Conservation (phyloP, 2,113 vertebrate species). For the Labeo catla region DNA sequence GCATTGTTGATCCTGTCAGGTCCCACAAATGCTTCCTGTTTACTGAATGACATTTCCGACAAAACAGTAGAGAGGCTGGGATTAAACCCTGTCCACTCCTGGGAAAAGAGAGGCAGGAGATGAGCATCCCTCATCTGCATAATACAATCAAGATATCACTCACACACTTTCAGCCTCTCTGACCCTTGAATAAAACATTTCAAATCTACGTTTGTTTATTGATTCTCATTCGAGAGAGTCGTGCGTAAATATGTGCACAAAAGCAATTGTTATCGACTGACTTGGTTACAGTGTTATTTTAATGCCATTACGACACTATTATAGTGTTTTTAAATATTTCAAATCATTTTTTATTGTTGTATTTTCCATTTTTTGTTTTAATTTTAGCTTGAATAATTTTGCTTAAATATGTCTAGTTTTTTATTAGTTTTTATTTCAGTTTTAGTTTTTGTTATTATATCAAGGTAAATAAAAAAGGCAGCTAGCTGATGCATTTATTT, state of each 20-base stretch:
- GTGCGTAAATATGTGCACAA: neutral
- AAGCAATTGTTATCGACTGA: slow-evolving; percentile 17
- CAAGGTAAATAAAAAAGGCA: neutral
- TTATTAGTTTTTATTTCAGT: neutral
- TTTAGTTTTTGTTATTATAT: neutral
- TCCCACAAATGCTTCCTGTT: slow-evolving; percentile 39
- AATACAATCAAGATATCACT: slow-evolving; percentile 45
- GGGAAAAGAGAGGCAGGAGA: neutral
- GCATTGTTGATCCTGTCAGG: slow-evolving; percentile 38
- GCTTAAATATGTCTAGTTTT: too few species aligned
- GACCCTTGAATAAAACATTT: slow-evolving; percentile 49
- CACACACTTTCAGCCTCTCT: neutral
- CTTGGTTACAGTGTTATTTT: slow-evolving; percentile 2
- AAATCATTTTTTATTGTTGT: too few species aligned
- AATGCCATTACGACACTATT: neutral
- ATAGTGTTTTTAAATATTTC: neutral
- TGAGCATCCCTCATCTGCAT: slow-evolving; percentile 39
- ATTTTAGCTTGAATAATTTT: too few species aligned
- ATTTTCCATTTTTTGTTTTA: too few species aligned
- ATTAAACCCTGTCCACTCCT: slow-evolving; percentile 46
- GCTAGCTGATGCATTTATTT: neutral
- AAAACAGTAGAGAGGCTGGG: slow-evolving; percentile 37
- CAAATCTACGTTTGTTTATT: slow-evolving; percentile 20
- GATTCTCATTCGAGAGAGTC: slow-evolving; percentile 1
- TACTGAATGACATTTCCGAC: slow-evolving; percentile 54